phyloP scores from a whole-genome alignment of 2,797 vertebrate genomes.

The Sylvia borin region DNA sequence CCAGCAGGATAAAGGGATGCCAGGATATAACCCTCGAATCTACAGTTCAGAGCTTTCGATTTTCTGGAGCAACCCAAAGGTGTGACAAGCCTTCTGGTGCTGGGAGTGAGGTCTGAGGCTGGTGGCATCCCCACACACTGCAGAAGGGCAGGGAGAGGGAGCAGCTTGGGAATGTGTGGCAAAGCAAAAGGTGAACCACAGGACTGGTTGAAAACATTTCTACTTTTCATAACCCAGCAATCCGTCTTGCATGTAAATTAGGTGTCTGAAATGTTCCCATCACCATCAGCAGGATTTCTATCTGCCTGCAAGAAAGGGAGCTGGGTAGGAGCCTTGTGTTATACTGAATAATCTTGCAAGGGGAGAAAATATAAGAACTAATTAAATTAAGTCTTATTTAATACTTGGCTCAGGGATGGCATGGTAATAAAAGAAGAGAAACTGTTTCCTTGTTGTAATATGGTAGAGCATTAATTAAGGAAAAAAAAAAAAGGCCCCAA shows the following conservation, averaged over 20 bases:
- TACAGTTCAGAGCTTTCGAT: not conserved
- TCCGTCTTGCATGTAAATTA: not conserved
- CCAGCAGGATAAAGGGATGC: not conserved
- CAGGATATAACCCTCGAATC: not conserved
- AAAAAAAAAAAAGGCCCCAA: not conserved
- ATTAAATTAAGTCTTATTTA: conserved; percentile 57
- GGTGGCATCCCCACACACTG: not conserved
- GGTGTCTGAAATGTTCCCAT: conserved; percentile 14
- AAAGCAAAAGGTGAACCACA: conserved; percentile 3
- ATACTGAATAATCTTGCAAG: not conserved
- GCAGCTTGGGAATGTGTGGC: not conserved
- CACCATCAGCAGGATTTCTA: conserved; percentile 60
- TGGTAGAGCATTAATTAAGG: conserved; percentile 14
- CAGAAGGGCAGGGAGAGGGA: fast-evolving
- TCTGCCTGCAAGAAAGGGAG: conserved; percentile 35
- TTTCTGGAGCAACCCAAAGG: not conserved
- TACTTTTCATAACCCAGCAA: not conserved
- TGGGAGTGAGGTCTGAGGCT: not conserved
- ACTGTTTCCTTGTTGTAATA: conserved; percentile 50
- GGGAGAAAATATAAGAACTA: conserved; percentile 6
- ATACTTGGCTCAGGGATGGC: conserved; percentile 15
- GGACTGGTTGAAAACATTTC: not conserved
- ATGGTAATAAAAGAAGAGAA: conserved; percentile 36
- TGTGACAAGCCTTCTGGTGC: fast-evolving
- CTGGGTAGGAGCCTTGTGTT: not conserved